A percentile compares a stretch with the other conserved stretches of the same genome.
These are phyloP conservation scores for Philopedon plagiatum DNA, from an alignment of 2,888 invertebrate genomes.

Conservation along the genomic window DNA sequence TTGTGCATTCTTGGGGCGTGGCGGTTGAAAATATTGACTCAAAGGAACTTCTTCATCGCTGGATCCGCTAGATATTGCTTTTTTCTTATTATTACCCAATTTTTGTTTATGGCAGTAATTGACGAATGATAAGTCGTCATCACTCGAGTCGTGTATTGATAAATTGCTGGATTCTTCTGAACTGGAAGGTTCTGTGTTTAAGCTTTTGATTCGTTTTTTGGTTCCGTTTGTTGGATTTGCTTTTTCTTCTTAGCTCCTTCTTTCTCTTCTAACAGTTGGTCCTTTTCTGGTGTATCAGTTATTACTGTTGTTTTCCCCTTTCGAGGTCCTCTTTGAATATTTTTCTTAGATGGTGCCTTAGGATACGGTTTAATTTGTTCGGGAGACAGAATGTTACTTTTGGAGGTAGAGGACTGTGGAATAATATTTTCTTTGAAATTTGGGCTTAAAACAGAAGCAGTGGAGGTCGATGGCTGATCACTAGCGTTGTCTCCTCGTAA, in stretches of 20 bases:
- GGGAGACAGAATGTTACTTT: conserved; percentile 2
- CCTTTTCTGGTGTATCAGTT: conserved; percentile 38
- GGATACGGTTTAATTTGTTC: too few species aligned
- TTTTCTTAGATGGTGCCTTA: conserved; percentile 19
- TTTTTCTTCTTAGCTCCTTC: background rate
- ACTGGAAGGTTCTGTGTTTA: too few species aligned
- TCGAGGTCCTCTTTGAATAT: background rate
- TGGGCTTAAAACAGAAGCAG: background rate
- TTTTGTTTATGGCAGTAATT: too few species aligned
- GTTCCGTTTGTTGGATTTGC: too few species aligned
- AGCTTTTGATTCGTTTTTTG: conserved; percentile 12
- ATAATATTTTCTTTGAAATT: too few species aligned
- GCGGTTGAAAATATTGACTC: too few species aligned
- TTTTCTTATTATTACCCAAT: too few species aligned
- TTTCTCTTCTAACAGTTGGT: conserved; percentile 10
- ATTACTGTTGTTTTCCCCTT: conserved; percentile 28
- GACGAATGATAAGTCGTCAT: too few species aligned
- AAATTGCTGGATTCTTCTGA: conserved; percentile 10
- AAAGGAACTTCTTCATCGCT: too few species aligned
- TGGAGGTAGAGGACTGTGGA: background rate
- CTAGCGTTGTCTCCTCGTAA: background rate
- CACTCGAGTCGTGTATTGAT: conserved; percentile 18
- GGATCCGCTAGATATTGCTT: too few species aligned
- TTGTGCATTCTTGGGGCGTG: too few species aligned
- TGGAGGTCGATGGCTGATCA: background rate